Percentiles rank a stretch among this genome's conserved stretches.
Evolutionary conservation across 2,888 invertebrate species (phyloP).

Genomic region (Parthenolecanium corni): DNA sequence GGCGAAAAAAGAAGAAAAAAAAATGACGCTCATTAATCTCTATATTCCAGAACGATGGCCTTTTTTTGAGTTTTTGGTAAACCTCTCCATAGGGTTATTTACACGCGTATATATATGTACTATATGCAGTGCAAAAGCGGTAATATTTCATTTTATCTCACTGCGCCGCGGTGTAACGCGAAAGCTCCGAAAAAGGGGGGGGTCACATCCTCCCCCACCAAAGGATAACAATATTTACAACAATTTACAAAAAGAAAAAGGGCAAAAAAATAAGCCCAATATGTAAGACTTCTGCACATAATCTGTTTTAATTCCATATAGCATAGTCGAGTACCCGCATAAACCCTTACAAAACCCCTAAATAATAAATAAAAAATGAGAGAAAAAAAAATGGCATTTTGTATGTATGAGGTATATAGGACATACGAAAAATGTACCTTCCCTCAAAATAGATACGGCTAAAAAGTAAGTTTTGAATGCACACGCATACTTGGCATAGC

Average conservation of each 20-base stretch:
- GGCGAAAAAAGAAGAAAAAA: too few relatives aligned
- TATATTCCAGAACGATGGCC: not conserved
- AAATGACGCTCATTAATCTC: not conserved
- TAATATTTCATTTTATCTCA: not conserved
- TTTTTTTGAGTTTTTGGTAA: not conserved
- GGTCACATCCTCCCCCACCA: not conserved
- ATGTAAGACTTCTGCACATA: too few relatives aligned
- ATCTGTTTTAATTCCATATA: too few relatives aligned
- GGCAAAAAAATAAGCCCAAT: not conserved
- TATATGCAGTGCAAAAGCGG: not conserved
- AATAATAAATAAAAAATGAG: not conserved
- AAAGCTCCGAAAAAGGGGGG: not conserved
- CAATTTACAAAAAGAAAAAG: not conserved
- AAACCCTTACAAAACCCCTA: not conserved
- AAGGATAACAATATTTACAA: not conserved
- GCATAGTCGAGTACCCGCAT: too few relatives aligned
- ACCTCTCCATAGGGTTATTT: not conserved
- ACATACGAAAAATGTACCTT: too few relatives aligned
- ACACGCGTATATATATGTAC: not conserved
- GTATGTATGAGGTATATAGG: not conserved
- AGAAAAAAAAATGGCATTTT: not conserved
- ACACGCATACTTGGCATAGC: not conserved
- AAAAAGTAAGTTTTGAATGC: conserved; percentile 14
- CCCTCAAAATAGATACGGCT: not conserved
- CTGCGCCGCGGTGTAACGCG: not conserved